Conservation (phyloP, 2,888 invertebrate species). For the Lasioglossum villosulum region DNA sequence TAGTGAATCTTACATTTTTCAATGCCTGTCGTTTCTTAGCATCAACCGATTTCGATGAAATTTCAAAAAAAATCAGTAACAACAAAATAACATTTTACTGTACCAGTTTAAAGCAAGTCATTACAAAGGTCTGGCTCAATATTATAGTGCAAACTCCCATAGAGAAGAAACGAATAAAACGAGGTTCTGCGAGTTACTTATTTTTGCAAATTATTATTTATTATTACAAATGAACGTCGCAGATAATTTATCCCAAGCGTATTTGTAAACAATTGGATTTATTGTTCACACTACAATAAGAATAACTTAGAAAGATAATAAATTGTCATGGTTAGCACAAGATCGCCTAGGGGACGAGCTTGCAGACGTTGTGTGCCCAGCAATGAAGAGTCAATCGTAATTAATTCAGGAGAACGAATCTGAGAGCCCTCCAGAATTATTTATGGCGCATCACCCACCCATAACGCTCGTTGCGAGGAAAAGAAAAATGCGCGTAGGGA, state of each 20-base stretch:
- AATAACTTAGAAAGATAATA: not conserved
- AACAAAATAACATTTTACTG: too few relatives aligned
- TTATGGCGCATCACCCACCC: slow-evolving; percentile 23
- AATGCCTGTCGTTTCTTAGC: too few relatives aligned
- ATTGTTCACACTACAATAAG: not conserved
- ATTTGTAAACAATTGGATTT: not conserved
- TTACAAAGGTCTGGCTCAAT: too few relatives aligned
- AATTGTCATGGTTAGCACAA: not conserved
- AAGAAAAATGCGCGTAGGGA: not conserved
- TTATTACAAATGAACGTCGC: too few relatives aligned
- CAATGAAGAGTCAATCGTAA: slow-evolving; percentile 23
- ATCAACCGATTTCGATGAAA: too few relatives aligned
- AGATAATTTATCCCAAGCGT: not conserved
- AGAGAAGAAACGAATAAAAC: too few relatives aligned
- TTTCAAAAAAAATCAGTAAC: too few relatives aligned
- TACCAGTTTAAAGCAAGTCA: too few relatives aligned
- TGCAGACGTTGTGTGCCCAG: not conserved
- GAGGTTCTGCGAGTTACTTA: too few relatives aligned
- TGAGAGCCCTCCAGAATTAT: slow-evolving; percentile 22
- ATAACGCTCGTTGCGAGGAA: not conserved
- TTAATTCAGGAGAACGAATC: slow-evolving; percentile 33
- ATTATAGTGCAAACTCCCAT: too few relatives aligned
- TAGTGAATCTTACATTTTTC: too few relatives aligned
- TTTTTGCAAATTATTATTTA: too few relatives aligned
- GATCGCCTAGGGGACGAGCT: not conserved